Percentiles rank a stretch among this genome's conserved stretches.
Conservation (phyloP, 2,888 invertebrate genomes). For the Pyrochroa serraticornis region DNA sequence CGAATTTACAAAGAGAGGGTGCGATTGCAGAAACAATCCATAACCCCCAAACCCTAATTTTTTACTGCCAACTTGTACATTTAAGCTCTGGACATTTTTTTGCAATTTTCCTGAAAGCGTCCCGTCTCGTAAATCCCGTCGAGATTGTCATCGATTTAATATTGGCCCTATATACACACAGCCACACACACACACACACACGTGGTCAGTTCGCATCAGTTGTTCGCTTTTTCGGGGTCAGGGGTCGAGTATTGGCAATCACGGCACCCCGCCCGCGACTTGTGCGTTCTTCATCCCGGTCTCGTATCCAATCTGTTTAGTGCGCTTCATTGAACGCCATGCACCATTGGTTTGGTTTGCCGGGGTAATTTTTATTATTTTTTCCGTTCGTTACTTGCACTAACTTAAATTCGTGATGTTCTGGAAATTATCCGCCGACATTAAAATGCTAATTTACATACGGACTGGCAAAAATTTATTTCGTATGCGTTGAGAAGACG, state of each 20-base stretch:
- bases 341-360: slow-evolving; percentile 54
- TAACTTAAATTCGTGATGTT: slow-evolving; percentile 4
- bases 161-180: slow-evolving; percentile 1
- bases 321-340: slow-evolving; percentile 56
- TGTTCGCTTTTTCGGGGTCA: slow-evolving; percentile 36
- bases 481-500: slow-evolving; percentile 20
- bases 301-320: slow-evolving; percentile 57
- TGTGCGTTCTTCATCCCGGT: slow-evolving; percentile 49
- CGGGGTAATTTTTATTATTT: slow-evolving; percentile 50
- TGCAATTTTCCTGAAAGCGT: slow-evolving; percentile 19
- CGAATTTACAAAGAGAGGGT: slow-evolving; percentile 31
- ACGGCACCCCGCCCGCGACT: slow-evolving; percentile 40
- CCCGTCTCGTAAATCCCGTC: slow-evolving; percentile 7
- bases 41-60: slow-evolving; percentile 37
- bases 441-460: slow-evolving; percentile 28
- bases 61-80: slow-evolving; percentile 40
- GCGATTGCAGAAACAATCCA: slow-evolving; percentile 39
- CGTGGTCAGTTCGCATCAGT: slow-evolving; percentile 56
- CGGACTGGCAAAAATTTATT: slow-evolving; percentile 30
- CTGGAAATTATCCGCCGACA: slow-evolving; percentile 18
- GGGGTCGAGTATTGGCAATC: slow-evolving; percentile 54
- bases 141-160: slow-evolving; percentile 12
- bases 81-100: slow-evolving; percentile 28
- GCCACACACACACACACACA: slow-evolving; percentile 36
- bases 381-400: slow-evolving; percentile 27